Percentiles rank a stretch among this genome's conserved stretches.
Evolutionary conservation across 2,113 vertebrate genomes (phyloP).

Genomic region (Patagioenas fasciata): DNA sequence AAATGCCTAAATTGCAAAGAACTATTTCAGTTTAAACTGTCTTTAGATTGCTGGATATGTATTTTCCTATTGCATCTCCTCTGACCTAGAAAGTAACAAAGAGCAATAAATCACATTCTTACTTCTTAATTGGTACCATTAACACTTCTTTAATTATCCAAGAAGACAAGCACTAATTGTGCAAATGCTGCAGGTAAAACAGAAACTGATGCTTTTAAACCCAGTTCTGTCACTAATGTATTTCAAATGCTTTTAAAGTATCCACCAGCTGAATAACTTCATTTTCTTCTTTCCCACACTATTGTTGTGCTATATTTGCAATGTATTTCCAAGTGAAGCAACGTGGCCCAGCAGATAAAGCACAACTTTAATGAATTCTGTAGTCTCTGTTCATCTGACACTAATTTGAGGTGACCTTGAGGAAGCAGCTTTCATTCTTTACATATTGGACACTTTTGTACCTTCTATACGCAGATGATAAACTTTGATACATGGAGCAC

Average conservation of each 20-base stretch:
- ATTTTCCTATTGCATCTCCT: constrained; percentile 58
- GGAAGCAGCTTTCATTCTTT: neutral
- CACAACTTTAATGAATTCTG: neutral
- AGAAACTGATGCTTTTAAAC: neutral
- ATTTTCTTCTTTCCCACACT: neutral
- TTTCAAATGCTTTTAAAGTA: neutral
- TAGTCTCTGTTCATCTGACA: neutral
- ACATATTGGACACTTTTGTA: neutral
- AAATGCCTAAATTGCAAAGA: constrained; percentile 76
- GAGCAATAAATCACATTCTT: constrained; percentile 55
- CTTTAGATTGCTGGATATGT: constrained; percentile 67
- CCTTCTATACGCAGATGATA: neutral
- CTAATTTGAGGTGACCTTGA: neutral
- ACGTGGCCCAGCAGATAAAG: accelerated
- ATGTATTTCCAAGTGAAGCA: neutral
- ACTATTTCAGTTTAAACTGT: constrained; percentile 68
- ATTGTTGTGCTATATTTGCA: neutral
- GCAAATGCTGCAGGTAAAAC: constrained; percentile 57
- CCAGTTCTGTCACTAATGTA: neutral
- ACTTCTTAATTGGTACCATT: constrained; percentile 68
- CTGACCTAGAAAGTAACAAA: constrained; percentile 68
- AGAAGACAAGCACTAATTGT: constrained; percentile 21
- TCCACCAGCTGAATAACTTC: neutral
- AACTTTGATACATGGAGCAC: neutral
- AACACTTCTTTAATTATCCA: constrained; percentile 66